Base-by-base conservation (phyloP, 2,113 vertebrate genomes). In the Tenebrosternarchus preto region DNA sequence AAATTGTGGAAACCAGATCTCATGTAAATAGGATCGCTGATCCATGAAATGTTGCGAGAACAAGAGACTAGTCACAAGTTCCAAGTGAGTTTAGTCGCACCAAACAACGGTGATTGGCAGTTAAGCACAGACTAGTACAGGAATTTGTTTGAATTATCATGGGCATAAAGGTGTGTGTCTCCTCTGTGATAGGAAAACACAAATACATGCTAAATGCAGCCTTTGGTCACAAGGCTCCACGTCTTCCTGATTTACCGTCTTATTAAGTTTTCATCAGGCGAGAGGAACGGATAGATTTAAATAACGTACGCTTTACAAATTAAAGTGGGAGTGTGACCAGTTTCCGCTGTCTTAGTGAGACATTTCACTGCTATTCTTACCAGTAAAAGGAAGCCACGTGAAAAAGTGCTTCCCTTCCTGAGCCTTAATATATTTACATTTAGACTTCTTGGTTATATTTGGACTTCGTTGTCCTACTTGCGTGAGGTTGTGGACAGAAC, bases 1-100 rank as follows among this genome's bases (percentile, higher is more conserved):
- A 74, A 67, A 19, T 0, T 74, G 43, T 79, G 31, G 69, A 3
- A 12, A 72, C 36, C 29, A n/a, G 36, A 31, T 46, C 56, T 61
- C 76, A 83, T 81, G 80, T 87, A 89, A 87, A 87, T 87, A 87
- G 77, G 39, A 83, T 68, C 63, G 50, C 79, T 85, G 85, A 73
- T 61, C 83, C 74, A 57, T 84, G 83, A 88, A 85, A 53, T 77
- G 22, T 73, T 20, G 70, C 25, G 61, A 83, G 77, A 85, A 75
- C 73, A 81, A 64, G 68, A 59, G n/a, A 43, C 27, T 69, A 0
- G 1, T 36, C 70, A 64, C 76, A 36, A 33, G 25, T 19, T 39
- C 9, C 12, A 50, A 50, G 43, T 50, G 15, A 50, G 56, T 25
- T n/a, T 27, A 24, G 22, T 24, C 25, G 17, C 22, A 60, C 17